Percentiles rank a stretch among this genome's conserved stretches.
These are phyloP conservation scores for Melipona bicolor DNA, from an alignment of 2,888 invertebrate genomes.

Conservation along the genomic window DNA sequence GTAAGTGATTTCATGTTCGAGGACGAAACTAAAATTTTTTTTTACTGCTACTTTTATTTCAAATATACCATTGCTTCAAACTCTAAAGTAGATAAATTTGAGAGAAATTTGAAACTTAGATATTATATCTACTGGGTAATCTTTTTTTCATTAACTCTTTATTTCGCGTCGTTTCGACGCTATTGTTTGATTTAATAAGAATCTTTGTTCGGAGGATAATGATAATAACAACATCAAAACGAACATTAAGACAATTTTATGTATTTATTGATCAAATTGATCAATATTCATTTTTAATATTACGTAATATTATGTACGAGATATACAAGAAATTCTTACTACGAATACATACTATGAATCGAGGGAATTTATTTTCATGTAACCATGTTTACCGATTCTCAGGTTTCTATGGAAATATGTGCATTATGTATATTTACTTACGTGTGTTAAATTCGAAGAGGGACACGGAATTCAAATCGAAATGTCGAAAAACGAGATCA, in stretches of 20 bases:
- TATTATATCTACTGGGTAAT: not conserved
- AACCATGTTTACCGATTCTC: not conserved
- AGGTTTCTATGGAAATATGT: not conserved
- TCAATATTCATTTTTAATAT: not conserved
- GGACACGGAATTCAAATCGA: not conserved
- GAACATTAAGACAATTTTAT: not conserved
- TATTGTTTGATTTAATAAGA: not conserved
- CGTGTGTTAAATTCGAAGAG: not conserved
- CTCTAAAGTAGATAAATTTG: not conserved
- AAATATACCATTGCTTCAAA: not conserved
- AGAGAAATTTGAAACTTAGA: not conserved
- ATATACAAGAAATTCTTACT: not conserved
- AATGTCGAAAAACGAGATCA: not conserved
- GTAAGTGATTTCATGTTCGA: conserved; percentile 11
- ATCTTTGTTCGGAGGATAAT: not conserved
- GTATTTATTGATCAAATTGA: not conserved
- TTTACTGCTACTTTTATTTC: not conserved
- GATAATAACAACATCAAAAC: no score
- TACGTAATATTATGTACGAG: not conserved
- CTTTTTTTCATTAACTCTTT: not conserved
- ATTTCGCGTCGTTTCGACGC: not conserved
- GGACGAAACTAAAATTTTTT: conserved; percentile 7
- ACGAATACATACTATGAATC: not conserved
- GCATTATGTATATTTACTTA: not conserved
- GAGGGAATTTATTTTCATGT: not conserved